Evolutionary conservation across 2,888 invertebrate species (phyloP), one percentile per base, ranked within the genome.

Genomic region (Lycocerus yunnanus): DNA sequence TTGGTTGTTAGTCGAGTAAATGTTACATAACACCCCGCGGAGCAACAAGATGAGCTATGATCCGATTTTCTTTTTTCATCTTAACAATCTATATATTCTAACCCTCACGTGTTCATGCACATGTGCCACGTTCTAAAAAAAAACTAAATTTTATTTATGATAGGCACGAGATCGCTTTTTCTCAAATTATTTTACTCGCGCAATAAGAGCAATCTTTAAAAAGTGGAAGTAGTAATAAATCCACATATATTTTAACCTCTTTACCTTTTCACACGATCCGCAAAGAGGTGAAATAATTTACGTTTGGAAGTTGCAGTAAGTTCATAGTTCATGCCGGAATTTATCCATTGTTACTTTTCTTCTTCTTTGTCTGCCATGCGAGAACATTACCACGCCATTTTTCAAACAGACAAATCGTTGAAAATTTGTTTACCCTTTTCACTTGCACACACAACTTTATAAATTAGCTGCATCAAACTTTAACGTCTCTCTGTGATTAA

Each of bases 341-440:
- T 80, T 81, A 83, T 83, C 80, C 81, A 80, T 82, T 81, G 79
- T 71, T 81, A 79, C 76, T 81, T 79, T 82, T 78, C 79, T 73
- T 72, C 69, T 70, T 73, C 78, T 79, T 78, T 75, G 71, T 73
- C 71, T 82, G 84, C 82, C 82, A 81, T 74, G 79, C 70, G 77
- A 82, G 84, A 82, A 82, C 82, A 84, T 84, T 83, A 82, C 83
- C 78, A 77, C 82, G 81, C 81, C 82, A 84, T 84, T 84, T 84
- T 83, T 83, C 82, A 79, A 74, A 79, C 79, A 82, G 83, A 84
- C 83, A 84, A 84, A 84, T 84, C 76, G 81, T 82, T 58, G 43
- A 43, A 43, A 43, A 43, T 43, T 43, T 43, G 13, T 43, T 43
- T n/a, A n/a, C 43, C 43, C 43, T 43, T 43, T 43, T 43, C 43